A percentile compares a stretch with the other conserved stretches of the same genome.
Evolutionary conservation across 2,888 invertebrate species (phyloP).

Genomic region (Lissocephala sabroskyi): DNA sequence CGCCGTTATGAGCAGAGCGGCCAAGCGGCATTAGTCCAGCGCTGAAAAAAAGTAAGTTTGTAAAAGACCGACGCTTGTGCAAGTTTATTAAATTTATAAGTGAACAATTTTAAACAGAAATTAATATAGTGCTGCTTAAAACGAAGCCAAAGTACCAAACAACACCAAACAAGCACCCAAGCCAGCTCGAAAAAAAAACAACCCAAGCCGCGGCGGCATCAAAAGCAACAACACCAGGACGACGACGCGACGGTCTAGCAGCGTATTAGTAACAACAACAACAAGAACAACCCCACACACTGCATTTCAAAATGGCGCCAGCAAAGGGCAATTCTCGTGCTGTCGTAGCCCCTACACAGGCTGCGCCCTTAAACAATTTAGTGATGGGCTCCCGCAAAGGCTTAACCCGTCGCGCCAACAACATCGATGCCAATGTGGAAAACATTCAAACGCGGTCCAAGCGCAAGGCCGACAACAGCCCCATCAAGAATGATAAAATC

Average conservation of each 20-base stretch:
- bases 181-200: neutral
- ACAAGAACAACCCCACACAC: slow-evolving; percentile 15
- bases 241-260: slow-evolving; percentile 21
- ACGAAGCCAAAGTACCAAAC: slow-evolving; percentile 20
- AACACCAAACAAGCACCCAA: neutral
- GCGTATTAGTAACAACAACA: slow-evolving; percentile 20
- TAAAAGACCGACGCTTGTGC: slow-evolving; percentile 16
- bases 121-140: neutral
- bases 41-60: slow-evolving; percentile 40
- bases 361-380: slow-evolving; percentile 2
- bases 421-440: slow-evolving; percentile 64
- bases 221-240: too few relatives aligned
- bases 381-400: slow-evolving; percentile 50
- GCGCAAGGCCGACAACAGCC: slow-evolving; percentile 87
- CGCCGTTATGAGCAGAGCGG: slow-evolving; percentile 58
- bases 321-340: slow-evolving; percentile 65
- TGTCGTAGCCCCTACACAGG: slow-evolving; percentile 40
- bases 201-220: slow-evolving; percentile 16
- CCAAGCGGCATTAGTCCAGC: slow-evolving; percentile 44
- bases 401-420: slow-evolving; percentile 47
- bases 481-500: slow-evolving; percentile 80
- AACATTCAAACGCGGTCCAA: slow-evolving; percentile 74
- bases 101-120: too few relatives aligned
- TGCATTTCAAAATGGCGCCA: slow-evolving; percentile 68
- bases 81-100: too few relatives aligned